Evolutionary conservation across 1,140 invertebrate species (phyloP).

Genomic region (Lutraria rhynchaena): DNA sequence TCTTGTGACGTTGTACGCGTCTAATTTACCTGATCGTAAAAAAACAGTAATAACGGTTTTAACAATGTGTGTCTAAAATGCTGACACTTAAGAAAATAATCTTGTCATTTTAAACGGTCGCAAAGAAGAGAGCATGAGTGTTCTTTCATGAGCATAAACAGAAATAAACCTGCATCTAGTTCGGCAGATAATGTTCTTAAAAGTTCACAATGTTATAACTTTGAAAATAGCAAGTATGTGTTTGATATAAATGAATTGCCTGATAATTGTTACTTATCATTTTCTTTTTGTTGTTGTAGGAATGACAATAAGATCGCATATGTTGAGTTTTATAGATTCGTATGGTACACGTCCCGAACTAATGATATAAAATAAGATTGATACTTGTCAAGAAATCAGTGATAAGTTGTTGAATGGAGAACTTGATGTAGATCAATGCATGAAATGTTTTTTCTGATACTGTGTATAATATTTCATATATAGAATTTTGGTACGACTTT

Average conservation of each 20-base stretch:
- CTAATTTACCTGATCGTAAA: background rate
- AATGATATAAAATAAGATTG: too few relatives aligned
- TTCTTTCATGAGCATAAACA: slow-evolving; percentile 2
- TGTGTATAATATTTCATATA: too few relatives aligned
- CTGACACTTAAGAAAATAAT: slow-evolving; percentile 10
- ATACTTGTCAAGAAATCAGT: too few relatives aligned
- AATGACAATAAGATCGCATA: background rate
- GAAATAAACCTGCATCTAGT: slow-evolving; percentile 18
- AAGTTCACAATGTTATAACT: background rate
- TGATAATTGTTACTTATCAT: slow-evolving; percentile 24
- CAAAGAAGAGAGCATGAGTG: slow-evolving; percentile 2
- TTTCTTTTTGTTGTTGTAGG: background rate
- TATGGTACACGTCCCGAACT: slow-evolving; percentile 9
- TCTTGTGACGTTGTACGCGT: background rate
- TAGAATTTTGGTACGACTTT: too few relatives aligned
- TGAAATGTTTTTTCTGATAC: too few relatives aligned
- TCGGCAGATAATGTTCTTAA: slow-evolving; percentile 9
- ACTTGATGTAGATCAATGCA: too few relatives aligned
- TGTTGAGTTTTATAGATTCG: background rate
- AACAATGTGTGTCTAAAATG: background rate
- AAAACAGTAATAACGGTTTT: background rate
- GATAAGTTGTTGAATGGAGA: too few relatives aligned
- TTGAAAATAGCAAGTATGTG: background rate
- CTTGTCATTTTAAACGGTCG: slow-evolving; percentile 12
- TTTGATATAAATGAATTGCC: slow-evolving; percentile 38